Conservation (phyloP, 2,797 vertebrate genomes). For the Hirundo rustica region DNA sequence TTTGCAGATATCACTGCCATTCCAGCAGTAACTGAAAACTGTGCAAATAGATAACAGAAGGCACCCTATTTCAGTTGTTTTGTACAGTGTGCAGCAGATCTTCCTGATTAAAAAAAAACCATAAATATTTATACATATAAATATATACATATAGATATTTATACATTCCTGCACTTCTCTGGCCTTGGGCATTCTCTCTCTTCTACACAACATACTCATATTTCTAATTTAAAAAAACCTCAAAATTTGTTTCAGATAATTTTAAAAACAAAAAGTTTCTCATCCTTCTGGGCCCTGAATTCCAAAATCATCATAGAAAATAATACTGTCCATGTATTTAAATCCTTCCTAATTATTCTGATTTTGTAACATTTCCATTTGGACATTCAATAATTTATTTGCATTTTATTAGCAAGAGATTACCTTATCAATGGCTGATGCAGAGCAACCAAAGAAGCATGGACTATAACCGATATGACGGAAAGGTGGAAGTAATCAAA, state of each 20-base stretch:
- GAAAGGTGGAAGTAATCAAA: constrained; percentile 99
- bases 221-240: not conserved
- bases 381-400: not conserved
- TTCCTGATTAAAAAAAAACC: not conserved
- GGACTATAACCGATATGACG: constrained; percentile 92
- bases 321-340: not conserved
- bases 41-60: not conserved
- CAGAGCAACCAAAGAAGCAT: constrained; percentile 94
- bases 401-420: not conserved
- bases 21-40: not conserved
- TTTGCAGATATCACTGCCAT: not conserved
- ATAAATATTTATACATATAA: not conserved
- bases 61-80: not conserved
- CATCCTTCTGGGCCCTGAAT: not conserved
- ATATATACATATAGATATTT: not conserved
- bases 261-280: not conserved
- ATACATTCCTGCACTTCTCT: not conserved
- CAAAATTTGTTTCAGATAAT: not conserved
- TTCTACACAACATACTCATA: not conserved
- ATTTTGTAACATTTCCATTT: not conserved
- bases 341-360: not conserved
- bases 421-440: constrained; percentile 98
- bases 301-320: not conserved
- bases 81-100: constrained; percentile 26
- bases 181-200: not conserved